These are phyloP conservation scores for Artibeus lituratus DNA, from an alignment of 2,797 vertebrate genomes.

Conservation along the genomic window DNA sequence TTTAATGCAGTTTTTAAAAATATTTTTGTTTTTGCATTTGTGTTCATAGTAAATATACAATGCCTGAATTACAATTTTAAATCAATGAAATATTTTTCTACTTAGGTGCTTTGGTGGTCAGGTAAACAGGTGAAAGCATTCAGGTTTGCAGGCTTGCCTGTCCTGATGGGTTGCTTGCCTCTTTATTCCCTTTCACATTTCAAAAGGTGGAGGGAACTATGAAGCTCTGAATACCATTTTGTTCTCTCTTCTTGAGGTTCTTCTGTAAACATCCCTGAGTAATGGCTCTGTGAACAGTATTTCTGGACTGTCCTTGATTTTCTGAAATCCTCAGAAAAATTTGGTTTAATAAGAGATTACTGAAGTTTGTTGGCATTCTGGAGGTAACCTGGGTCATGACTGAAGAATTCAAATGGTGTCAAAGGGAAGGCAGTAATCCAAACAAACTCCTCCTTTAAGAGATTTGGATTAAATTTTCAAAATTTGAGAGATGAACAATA, in stretches of 20 bases:
- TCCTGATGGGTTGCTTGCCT: background rate
- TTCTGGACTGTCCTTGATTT: background rate
- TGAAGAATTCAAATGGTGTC: slow-evolving; percentile 36
- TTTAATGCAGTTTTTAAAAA: background rate
- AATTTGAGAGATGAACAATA: background rate
- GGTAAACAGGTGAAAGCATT: background rate
- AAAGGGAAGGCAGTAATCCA: background rate
- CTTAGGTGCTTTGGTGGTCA: background rate
- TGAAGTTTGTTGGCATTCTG: background rate
- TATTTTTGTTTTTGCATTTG: background rate
- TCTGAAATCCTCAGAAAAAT: slow-evolving; percentile 31
- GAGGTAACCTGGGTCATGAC: background rate
- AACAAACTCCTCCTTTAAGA: background rate
- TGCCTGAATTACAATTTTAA: background rate
- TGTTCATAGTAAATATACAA: background rate
- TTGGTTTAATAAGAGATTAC: slow-evolving; percentile 41
- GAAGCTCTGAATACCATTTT: background rate
- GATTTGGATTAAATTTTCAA: slow-evolving; percentile 25
- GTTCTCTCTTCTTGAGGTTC: background rate
- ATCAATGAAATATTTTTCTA: background rate
- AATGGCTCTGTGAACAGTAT: slow-evolving; percentile 26
- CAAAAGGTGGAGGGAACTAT: background rate
- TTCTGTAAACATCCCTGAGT: background rate
- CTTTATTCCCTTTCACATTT: background rate
- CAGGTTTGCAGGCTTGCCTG: background rate